Evolutionary conservation across 2,113 vertebrate species (phyloP), one percentile per base, ranked within the genome.

Genomic region (Pseudorhombus dupliciocellatus): DNA sequence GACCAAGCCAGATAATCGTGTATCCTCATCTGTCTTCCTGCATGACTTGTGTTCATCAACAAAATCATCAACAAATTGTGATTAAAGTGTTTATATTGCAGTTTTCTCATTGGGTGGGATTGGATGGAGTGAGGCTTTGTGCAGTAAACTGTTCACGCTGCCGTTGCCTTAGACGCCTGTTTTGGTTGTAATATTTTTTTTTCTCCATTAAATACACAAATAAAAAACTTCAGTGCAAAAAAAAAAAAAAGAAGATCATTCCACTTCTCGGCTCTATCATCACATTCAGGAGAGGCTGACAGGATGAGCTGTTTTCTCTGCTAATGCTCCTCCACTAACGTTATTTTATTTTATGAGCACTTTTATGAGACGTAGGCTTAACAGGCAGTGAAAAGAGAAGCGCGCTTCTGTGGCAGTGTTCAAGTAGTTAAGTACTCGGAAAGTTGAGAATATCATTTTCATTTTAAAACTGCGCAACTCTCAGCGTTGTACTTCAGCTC

Each of bases 381-480:
- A 40, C 62, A 67, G 56, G 60, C 24, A 24, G 59, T 30, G 34
- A 44, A 53, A 65, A 64, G 59, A 20, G 26, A 20, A 65, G 34
- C 15, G 12, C 1, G 5, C n/a, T 25, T 26, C 8, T 63, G 30
- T 26, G 0, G 28, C 18, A 28, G 9, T 28, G 31, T 68, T 68
- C 16, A 58, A 63, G 64, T 20, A 28, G 46, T 34, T 61, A 24
- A 30, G 16, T 25, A 28, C 37, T 30, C 54, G n/a, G 12, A 58
- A 56, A 7, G 40, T 55, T 48, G 15, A 50, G 59, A 20, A 14
- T 69, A 5, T 64, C 14, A 73, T 56, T 73, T 70, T 65, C 50
- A 42, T 28, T 55, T 70, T 28, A 30, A 40, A 59, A 65, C 7
- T 21, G 52, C 14, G 5, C 5, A 62, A 22, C 28, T 54, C 42